phyloP scores from a whole-genome alignment of 1,140 invertebrate genomes.

The Drosophila mayri region DNA sequence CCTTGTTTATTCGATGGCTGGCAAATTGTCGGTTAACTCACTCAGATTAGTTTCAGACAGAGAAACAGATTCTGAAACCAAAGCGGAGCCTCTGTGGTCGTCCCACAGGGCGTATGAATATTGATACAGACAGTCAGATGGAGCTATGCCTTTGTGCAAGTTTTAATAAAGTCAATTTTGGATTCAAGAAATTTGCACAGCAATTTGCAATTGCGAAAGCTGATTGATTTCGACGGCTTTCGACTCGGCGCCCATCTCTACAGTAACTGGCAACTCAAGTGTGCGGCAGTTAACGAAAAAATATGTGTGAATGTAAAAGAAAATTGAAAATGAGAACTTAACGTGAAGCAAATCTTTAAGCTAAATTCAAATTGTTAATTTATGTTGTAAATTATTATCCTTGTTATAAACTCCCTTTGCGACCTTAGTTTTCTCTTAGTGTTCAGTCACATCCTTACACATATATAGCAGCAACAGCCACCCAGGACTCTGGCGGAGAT shows the following conservation, averaged over 20 bases:
- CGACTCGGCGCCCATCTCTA: neutral
- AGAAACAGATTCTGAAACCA: neutral
- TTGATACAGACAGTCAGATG: conserved; percentile 10
- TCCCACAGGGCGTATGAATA: conserved; percentile 34
- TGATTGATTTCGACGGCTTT: conserved; percentile 66
- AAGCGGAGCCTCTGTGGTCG: conserved; percentile 7
- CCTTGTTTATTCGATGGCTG: conserved; percentile 40
- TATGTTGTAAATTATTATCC: neutral
- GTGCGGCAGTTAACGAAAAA: conserved; percentile 71
- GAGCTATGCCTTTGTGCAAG: conserved; percentile 20
- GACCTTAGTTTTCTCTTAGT: neutral
- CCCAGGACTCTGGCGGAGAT: conserved; percentile 33
- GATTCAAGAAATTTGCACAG: conserved; percentile 45
- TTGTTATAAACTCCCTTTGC: neutral
- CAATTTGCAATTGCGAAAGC: conserved; percentile 62
- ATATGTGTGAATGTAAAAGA: neutral
- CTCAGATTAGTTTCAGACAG: conserved; percentile 27
- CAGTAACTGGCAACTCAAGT: conserved; percentile 63
- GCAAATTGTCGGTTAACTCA: conserved; percentile 45
- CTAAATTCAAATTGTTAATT: neutral
- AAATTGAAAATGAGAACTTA: neutral
- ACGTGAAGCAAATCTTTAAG: neutral
- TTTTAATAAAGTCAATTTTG: conserved; percentile 62
- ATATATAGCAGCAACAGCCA: neutral
- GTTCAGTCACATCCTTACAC: neutral